Percentiles rank a stretch among this genome's conserved stretches.
Evolutionary conservation across 2,888 invertebrate species (phyloP).

Genomic region (Rhimphoctona megacephalus): DNA sequence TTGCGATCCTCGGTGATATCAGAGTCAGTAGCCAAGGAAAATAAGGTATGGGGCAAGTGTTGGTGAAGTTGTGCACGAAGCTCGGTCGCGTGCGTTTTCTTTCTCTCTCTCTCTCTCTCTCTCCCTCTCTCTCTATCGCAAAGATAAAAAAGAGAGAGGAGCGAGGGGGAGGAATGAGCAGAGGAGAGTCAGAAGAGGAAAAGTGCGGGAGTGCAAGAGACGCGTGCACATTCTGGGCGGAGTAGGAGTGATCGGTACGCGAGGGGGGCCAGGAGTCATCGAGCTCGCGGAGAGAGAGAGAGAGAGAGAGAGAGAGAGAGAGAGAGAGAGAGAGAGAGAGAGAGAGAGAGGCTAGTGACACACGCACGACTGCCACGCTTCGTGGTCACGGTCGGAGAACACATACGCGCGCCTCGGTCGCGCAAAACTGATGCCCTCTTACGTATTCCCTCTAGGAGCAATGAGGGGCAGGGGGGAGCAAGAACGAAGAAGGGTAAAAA

Average conservation of each 20-base stretch:
- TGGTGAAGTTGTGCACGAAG: slow-evolving; percentile 30
- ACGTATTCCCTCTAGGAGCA: slow-evolving; percentile 15
- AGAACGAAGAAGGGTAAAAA: not conserved
- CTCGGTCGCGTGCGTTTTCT: slow-evolving; percentile 45
- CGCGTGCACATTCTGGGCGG: slow-evolving; percentile 84
- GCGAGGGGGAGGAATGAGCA: not conserved
- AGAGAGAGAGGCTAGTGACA: slow-evolving; percentile 78
- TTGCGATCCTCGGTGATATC: slow-evolving; percentile 33
- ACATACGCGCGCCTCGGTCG: slow-evolving; percentile 57
- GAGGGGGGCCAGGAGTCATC: slow-evolving; percentile 79
- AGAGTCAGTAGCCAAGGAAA: not conserved
- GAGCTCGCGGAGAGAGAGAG: slow-evolving; percentile 53
- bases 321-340: not conserved
- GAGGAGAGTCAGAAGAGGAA: slow-evolving; percentile 55
- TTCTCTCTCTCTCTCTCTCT: slow-evolving; percentile 21
- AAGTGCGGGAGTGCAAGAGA: slow-evolving; percentile 68
- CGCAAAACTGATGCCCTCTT: slow-evolving; percentile 60
- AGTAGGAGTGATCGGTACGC: slow-evolving; percentile 76
- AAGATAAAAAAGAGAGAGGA: slow-evolving; percentile 1
- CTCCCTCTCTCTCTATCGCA: not conserved
- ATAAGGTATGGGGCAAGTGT: slow-evolving; percentile 11
- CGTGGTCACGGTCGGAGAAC: slow-evolving; percentile 83
- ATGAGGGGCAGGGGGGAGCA: slow-evolving; percentile 19
- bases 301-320: slow-evolving; percentile 7
- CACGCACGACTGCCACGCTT: slow-evolving; percentile 84